A percentile compares a stretch with the other conserved stretches of the same genome.
These are phyloP conservation scores for Perccottus glenii DNA, from an alignment of 2,113 vertebrate species.

Conservation along the genomic window DNA sequence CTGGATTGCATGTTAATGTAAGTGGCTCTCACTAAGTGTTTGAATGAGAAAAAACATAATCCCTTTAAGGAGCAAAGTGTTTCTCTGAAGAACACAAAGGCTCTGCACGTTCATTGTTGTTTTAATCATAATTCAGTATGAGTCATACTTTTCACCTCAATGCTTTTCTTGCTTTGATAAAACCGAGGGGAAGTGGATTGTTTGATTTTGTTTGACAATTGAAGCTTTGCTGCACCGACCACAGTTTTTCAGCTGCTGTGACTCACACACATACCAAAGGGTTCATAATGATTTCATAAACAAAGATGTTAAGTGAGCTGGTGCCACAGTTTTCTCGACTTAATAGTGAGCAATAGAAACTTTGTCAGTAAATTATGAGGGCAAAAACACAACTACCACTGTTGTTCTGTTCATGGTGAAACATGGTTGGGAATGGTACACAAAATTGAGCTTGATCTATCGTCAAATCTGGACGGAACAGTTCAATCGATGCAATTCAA, in stretches of 20 bases:
- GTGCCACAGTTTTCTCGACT: background rate
- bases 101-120: background rate
- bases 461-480: no score
- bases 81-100: background rate
- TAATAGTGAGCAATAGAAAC: no score
- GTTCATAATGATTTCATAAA: background rate
- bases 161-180: background rate
- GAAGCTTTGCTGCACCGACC: background rate
- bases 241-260: background rate
- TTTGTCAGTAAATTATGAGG: no score
- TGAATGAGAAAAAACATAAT: background rate
- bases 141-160: constrained; percentile 8
- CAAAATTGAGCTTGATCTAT: no score
- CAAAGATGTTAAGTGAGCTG: background rate
- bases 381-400: no score
- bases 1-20: background rate
- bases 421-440: no score
- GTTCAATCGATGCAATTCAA: no score
- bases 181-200: background rate
- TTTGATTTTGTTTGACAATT: constrained; percentile 7
- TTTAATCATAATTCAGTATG: background rate
- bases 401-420: no score
- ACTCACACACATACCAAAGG: constrained; percentile 15
- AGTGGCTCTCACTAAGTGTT: background rate
- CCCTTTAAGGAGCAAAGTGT: no score